Percentiles rank a stretch among this genome's conserved stretches.
phyloP scores from a whole-genome alignment of 2,113 vertebrate genomes.

The Okapia johnstoni region DNA sequence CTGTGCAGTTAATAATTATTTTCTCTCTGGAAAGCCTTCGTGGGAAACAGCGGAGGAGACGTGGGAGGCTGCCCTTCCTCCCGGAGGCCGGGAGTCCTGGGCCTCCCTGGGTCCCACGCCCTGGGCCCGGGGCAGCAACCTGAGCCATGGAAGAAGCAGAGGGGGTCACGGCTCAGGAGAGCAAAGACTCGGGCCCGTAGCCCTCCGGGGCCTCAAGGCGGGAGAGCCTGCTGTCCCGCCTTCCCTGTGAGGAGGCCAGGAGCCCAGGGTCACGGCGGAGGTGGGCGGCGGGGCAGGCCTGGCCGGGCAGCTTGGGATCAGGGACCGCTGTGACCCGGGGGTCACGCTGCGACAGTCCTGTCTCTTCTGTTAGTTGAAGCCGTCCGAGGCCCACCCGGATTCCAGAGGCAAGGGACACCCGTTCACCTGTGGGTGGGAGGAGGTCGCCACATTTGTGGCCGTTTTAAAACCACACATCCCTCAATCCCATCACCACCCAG shows the following conservation, averaged over 20 bases:
- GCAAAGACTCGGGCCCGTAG: fast-evolving
- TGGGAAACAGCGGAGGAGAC: fast-evolving
- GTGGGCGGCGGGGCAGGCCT: no score
- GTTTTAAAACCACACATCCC: neutral
- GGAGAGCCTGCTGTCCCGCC: fast-evolving
- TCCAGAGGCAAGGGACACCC: neutral
- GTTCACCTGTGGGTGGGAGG: neutral
- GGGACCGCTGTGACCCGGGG: neutral
- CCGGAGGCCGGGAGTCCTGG: fast-evolving
- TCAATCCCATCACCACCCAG: neutral
- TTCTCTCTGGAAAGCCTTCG: neutral
- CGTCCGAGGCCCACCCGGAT: neutral
- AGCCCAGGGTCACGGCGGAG: neutral
- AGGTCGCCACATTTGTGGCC: fast-evolving
- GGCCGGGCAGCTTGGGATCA: fast-evolving
- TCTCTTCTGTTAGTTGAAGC: neutral
- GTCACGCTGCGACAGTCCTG: fast-evolving
- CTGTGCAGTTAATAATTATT: neutral
- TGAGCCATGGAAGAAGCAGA: neutral
- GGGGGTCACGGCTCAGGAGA: fast-evolving
- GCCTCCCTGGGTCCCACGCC: neutral
- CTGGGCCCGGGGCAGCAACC: fast-evolving
- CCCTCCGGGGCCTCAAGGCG: neutral
- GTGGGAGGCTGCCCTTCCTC: neutral
- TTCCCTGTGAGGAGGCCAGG: neutral